Base-by-base conservation (phyloP, 2,113 vertebrate species). In the Eptatretus burgeri region DNA sequence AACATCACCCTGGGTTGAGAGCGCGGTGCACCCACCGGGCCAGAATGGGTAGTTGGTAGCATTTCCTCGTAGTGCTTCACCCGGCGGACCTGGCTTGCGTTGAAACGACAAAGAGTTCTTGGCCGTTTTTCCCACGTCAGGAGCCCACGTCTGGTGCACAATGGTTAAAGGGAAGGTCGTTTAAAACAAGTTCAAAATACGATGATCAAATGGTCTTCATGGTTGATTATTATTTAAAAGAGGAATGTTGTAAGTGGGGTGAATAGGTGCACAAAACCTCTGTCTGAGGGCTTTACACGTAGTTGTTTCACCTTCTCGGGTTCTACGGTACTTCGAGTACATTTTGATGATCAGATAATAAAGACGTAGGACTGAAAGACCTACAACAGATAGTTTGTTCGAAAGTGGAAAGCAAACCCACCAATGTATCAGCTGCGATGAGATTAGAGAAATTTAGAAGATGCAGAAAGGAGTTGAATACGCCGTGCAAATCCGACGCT, bases 61-160 rank as follows among this genome's bases (percentile, higher is more conserved):
- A 66, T 81, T 85, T 65, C 84, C 84, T 71, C 79, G 70, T 2
- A 87, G 74, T 51, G 82, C 81, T 69, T 88, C 81, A 20, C 79
- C 73, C 1, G 71, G 75, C 10, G 81, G 79, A 2, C 79, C 83
- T 1, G 84, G 84, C 3, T 81, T 81, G 2, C 85, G 78, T 56
- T 73, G 79, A 49, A 89, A 75, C 18, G 85, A 89, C 18, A 89
- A 76, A 0, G 85, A 89, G 67, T 84, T 87, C 62, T 85, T 84
- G 8, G 80, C 75, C 0, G 82, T 83, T 49, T 86, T 73, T 9
- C 77, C 74, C 1, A 76, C 82, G 72, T 89, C 76, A 65, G 81
- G 81, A 67, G 82, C 66, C 63, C 78, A 69, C 62, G 82, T 80
- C 83, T 87, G 16, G 53, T 5, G 13, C 1, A 51, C 9, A 53